Conservation (phyloP, 2,888 invertebrate species). For the Oscheius myriophilus region DNA sequence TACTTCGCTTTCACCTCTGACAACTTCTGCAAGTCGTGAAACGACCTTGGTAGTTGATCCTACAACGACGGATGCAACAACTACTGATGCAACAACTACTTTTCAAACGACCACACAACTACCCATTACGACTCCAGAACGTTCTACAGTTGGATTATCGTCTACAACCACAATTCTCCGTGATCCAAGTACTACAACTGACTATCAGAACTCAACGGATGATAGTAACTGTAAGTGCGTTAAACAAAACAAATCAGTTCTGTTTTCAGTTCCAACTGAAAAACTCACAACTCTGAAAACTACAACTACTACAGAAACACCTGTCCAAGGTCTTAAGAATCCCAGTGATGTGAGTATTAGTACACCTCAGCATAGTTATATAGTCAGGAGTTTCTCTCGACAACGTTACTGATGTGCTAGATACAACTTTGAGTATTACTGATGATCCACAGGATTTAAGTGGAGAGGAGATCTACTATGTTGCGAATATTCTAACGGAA, state of each 20-base stretch:
- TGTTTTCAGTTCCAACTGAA: too few relatives aligned
- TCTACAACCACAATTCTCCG: too few relatives aligned
- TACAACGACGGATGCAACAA: too few relatives aligned
- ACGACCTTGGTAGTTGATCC: too few relatives aligned
- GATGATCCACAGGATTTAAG: conserved; percentile 1
- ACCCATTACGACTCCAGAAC: too few relatives aligned
- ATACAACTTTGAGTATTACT: conserved; percentile 7
- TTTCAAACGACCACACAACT: neutral
- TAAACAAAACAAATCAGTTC: too few relatives aligned
- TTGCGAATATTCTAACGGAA: conserved; percentile 15
- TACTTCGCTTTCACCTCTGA: too few relatives aligned
- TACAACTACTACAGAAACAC: conserved; percentile 6
- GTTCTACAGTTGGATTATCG: too few relatives aligned
- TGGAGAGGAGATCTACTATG: conserved; percentile 11
- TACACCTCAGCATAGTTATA: neutral
- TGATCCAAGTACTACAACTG: too few relatives aligned
- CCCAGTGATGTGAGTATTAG: conserved; percentile 6
- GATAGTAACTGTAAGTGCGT: too few relatives aligned
- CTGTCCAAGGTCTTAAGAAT: conserved; percentile 3
- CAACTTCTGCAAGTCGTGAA: too few relatives aligned
- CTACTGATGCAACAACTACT: neutral
- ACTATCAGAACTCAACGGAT: too few relatives aligned
- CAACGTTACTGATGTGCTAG: conserved; percentile 15
- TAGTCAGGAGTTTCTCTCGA: conserved; percentile 18
- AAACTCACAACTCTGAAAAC: neutral